These are phyloP conservation scores for Myzus persicae DNA, from an alignment of 1,140 invertebrate genomes.

Conservation along the genomic window DNA sequence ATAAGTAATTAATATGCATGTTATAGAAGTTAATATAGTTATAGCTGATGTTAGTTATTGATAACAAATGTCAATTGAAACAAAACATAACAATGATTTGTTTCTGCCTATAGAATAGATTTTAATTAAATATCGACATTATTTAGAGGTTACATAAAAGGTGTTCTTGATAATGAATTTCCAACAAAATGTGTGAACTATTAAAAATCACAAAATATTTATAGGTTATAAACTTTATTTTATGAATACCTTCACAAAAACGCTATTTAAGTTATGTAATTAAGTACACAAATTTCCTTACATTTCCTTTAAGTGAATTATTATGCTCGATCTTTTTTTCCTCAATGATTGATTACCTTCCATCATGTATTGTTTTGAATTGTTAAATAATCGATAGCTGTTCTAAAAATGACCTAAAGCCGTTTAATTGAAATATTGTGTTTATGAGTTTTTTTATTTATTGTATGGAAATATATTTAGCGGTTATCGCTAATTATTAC, in stretches of 20 bases:
- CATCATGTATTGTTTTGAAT: constrained; percentile 24
- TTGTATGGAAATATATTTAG: no score
- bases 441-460: background rate
- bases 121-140: constrained; percentile 7
- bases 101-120: background rate
- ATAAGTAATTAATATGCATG: background rate
- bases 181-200: background rate
- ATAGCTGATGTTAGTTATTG: background rate
- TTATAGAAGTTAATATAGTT: background rate
- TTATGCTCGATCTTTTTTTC: constrained; percentile 3
- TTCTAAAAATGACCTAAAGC: background rate
- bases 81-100: background rate
- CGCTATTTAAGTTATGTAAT: background rate
- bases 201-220: background rate
- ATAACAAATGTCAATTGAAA: background rate
- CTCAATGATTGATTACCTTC: background rate
- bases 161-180: background rate
- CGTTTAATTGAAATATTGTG: constrained; percentile 19
- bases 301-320: constrained; percentile 5
- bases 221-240: background rate
- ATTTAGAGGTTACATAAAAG: background rate
- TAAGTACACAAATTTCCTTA: background rate
- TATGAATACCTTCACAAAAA: background rate
- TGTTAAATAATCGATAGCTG: constrained; percentile 18
- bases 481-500: background rate